Evolutionary conservation across 2,888 invertebrate genomes (phyloP).

Genomic region (Diloba caeruleocephala): DNA sequence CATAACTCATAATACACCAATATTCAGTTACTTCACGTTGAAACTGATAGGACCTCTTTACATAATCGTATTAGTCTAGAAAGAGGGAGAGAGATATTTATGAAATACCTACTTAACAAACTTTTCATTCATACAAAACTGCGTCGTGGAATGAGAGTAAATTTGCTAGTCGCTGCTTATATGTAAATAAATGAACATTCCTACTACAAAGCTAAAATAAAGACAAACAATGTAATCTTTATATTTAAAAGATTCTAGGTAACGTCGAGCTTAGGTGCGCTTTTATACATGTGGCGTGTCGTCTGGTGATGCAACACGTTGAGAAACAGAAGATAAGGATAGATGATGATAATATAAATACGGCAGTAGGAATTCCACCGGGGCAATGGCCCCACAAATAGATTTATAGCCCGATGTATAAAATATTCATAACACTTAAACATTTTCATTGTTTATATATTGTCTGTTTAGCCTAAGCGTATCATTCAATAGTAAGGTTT

Average conservation of each 20-base stretch:
- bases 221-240: slow-evolving; percentile 16
- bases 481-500: too few relatives aligned
- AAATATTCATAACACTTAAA: slow-evolving; percentile 57
- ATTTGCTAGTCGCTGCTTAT: slow-evolving; percentile 1
- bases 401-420: slow-evolving; percentile 58
- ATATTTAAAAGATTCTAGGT: slow-evolving; percentile 1
- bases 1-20: not conserved
- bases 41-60: too few relatives aligned
- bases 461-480: slow-evolving; percentile 13
- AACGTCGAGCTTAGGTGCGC: slow-evolving; percentile 22
- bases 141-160: not conserved
- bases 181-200: not conserved
- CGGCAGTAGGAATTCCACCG: slow-evolving; percentile 59
- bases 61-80: too few relatives aligned
- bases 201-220: slow-evolving; percentile 4
- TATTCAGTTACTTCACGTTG: not conserved
- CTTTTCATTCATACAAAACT: too few relatives aligned
- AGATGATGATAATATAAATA: slow-evolving; percentile 59
- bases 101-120: too few relatives aligned
- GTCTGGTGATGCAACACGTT: slow-evolving; percentile 55
- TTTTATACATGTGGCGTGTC: slow-evolving; percentile 14
- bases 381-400: slow-evolving; percentile 68
- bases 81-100: too few relatives aligned
- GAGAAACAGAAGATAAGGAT: slow-evolving; percentile 67
- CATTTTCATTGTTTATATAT: slow-evolving; percentile 41